Conservation (phyloP, 1,140 invertebrate species). For the Ptiloglossa arizonensis region DNA sequence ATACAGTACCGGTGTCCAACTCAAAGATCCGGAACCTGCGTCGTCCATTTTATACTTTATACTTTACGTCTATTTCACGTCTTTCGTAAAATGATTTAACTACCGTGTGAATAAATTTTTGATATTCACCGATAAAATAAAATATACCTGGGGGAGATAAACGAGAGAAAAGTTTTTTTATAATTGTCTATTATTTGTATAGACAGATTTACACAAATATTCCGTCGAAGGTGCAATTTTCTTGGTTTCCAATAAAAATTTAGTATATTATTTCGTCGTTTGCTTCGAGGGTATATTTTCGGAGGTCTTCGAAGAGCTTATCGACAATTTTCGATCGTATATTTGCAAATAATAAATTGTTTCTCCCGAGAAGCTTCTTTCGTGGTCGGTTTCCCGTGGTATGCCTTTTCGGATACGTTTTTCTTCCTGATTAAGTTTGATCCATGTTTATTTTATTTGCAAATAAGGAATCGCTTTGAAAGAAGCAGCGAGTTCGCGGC, state of each 20-base stretch:
- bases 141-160: too few species aligned
- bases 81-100: too few species aligned
- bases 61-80: too few species aligned
- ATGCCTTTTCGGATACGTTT: background rate
- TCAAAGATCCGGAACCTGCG: background rate
- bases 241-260: background rate
- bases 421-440: background rate
- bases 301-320: background rate
- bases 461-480: background rate
- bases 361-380: background rate
- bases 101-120: background rate
- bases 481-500: background rate
- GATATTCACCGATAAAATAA: too few species aligned
- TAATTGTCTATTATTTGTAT: too few species aligned
- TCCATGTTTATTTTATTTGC: background rate
- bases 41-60: background rate
- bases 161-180: background rate
- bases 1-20: background rate
- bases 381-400: too few species aligned
- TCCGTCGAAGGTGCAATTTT: background rate
- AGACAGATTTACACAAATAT: background rate
- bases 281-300: conserved; percentile 6
- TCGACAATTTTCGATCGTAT: background rate
- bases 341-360: background rate
- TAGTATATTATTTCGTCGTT: background rate